These are phyloP conservation scores for Geococcyx californianus DNA, from an alignment of 2,113 vertebrate genomes.

Conservation along the genomic window DNA sequence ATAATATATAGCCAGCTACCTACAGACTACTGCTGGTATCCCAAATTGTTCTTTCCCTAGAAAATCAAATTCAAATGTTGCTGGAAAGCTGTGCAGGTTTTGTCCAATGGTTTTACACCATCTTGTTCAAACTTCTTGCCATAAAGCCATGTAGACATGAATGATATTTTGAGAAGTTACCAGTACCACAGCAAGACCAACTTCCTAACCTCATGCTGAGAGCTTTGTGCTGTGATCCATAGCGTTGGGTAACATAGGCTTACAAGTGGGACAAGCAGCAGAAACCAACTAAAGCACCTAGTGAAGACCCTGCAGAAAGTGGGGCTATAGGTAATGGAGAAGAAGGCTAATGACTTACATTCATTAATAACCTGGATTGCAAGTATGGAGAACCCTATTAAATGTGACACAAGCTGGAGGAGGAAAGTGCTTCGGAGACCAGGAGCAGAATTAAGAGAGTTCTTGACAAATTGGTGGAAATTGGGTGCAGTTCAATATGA, in stretches of 20 bases:
- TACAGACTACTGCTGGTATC: background rate
- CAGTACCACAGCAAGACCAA: background rate
- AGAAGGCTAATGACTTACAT: accelerated
- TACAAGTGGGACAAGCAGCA: background rate
- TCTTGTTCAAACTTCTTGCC: background rate
- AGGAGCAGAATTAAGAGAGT: background rate
- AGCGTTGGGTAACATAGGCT: background rate
- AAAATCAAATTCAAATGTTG: background rate
- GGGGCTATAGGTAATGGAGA: background rate
- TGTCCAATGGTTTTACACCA: background rate
- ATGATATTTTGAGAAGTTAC: background rate
- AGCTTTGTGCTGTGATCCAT: background rate
- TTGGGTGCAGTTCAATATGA: background rate
- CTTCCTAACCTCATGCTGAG: background rate
- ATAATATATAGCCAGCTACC: background rate
- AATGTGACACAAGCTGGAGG: background rate
- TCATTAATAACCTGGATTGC: background rate
- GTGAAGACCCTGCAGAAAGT: background rate
- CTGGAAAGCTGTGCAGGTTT: background rate
- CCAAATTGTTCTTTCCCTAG: background rate
- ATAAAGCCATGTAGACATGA: background rate
- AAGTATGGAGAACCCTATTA: background rate
- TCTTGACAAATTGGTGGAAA: background rate
- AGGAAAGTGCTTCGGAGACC: background rate
- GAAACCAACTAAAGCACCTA: background rate